Conservation (phyloP, 2,797 vertebrate species). For the Myotis planiceps region DNA sequence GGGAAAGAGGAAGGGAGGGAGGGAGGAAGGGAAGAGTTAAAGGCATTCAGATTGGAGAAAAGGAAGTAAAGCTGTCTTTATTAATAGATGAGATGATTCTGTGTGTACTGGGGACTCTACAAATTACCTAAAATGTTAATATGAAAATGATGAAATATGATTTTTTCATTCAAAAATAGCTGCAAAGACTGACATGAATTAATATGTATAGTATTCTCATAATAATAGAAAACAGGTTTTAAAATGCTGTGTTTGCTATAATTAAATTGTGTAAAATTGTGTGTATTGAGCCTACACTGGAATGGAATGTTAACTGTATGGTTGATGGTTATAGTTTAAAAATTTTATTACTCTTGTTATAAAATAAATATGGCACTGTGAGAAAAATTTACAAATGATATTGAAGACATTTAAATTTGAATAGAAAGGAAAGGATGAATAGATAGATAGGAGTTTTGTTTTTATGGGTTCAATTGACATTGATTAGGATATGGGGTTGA, state of each 20-base stretch:
- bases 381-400: neutral
- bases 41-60: neutral
- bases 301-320: neutral
- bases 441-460: neutral
- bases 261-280: conserved; percentile 5
- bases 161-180: conserved; percentile 32
- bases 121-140: neutral
- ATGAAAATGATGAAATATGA: neutral
- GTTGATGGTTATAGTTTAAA: neutral
- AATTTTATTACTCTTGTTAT: neutral
- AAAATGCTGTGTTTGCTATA: conserved; percentile 14
- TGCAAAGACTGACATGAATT: neutral
- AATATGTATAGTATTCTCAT: neutral
- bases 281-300: neutral
- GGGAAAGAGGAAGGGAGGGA: neutral
- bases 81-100: neutral
- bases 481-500: neutral
- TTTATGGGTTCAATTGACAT: neutral
- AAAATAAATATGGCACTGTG: neutral
- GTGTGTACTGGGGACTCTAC: neutral
- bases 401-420: neutral
- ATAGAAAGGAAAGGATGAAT: neutral
- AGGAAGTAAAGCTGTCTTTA: neutral
- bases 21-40: too few species aligned
- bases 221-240: conserved; percentile 36